Evolutionary conservation across 2,888 invertebrate species (phyloP), one percentile per base, ranked within the genome.

Genomic region (Drosophila merina): DNA sequence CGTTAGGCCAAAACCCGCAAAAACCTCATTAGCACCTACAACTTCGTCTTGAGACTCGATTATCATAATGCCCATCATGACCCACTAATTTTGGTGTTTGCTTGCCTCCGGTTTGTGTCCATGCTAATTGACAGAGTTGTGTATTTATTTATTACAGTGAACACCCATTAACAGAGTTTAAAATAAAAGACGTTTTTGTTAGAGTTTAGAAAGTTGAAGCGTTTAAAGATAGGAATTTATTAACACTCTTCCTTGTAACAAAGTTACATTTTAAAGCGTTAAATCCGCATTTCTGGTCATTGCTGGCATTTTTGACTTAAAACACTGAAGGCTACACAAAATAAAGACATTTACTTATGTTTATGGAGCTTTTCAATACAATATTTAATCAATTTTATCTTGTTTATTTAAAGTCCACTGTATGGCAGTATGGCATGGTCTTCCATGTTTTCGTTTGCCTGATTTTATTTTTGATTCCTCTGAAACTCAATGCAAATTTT

Each of bases 401-500:
- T 14, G 4, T n/a, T 3, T 59, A 25, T 14, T 1, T 20, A 12
- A 30, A 30, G 14, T 7, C 4, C n/a, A 60, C 63, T 63, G 60
- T 63, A 50, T 70, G 55, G 30, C 14, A 33, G 25, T 20, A 54
- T 54, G 70, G 57, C 51, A 47, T 48, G 56, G 20, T 38, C 47
- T 47, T 45, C 51, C 51, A 63, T 63, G 48, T 51, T 68, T 55
- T 49, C 33, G 20, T 33, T 52, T 56, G 56, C 57, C 44, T 63
- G 20, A 4, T 63, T 75, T n/a, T 55, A 51, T 12, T 36, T 36
- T 36, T 5, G n/a, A 40, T 64, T 60, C 45, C 72, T 67, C 66
- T 68, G 57, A 59, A 56, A 76, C 64, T 66, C 72, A 77, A 82
- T 82, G 84, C 84, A 82, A 81, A 81, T 79, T 71, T 63, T 64